Evolutionary conservation across 2,797 vertebrate genomes (phyloP).

Genomic region (Gambusia yucatana): DNA sequence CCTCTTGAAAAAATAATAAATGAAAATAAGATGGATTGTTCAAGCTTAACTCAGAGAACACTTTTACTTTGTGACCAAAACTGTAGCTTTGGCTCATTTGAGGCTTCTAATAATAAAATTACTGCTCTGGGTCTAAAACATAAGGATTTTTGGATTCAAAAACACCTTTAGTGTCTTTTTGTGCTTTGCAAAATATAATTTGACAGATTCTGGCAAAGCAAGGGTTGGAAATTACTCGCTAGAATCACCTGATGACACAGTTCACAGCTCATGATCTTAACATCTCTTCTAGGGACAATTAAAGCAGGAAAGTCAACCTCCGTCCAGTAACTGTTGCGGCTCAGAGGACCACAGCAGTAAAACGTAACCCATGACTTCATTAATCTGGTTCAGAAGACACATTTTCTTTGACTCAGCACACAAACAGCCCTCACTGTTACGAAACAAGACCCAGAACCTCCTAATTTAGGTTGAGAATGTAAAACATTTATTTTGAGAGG

Average conservation of each 20-base stretch:
- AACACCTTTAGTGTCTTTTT: slow-evolving; percentile 9
- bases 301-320: slow-evolving; percentile 47
- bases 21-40: slow-evolving; percentile 28
- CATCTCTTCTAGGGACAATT: slow-evolving; percentile 52
- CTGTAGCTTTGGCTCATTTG: slow-evolving; percentile 39
- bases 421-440: slow-evolving; percentile 25
- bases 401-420: slow-evolving; percentile 20
- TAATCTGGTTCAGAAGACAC: slow-evolving; percentile 45
- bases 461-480: slow-evolving; percentile 7
- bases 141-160: slow-evolving; percentile 41
- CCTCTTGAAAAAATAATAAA: background rate
- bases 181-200: slow-evolving; percentile 32
- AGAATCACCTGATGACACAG: slow-evolving; percentile 36
- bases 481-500: slow-evolving; percentile 45
- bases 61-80: slow-evolving; percentile 4
- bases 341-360: slow-evolving; percentile 30
- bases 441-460: slow-evolving; percentile 1
- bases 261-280: slow-evolving; percentile 45
- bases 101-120: slow-evolving; percentile 63
- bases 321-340: slow-evolving; percentile 27
- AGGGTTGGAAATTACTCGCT: slow-evolving; percentile 27
- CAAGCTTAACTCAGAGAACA: slow-evolving; percentile 18
- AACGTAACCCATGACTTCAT: slow-evolving; percentile 53
- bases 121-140: slow-evolving; percentile 39
- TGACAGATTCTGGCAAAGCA: slow-evolving; percentile 36